These are phyloP conservation scores for Etheostoma nigrum DNA, from an alignment of 2,797 vertebrate species.

Conservation along the genomic window DNA sequence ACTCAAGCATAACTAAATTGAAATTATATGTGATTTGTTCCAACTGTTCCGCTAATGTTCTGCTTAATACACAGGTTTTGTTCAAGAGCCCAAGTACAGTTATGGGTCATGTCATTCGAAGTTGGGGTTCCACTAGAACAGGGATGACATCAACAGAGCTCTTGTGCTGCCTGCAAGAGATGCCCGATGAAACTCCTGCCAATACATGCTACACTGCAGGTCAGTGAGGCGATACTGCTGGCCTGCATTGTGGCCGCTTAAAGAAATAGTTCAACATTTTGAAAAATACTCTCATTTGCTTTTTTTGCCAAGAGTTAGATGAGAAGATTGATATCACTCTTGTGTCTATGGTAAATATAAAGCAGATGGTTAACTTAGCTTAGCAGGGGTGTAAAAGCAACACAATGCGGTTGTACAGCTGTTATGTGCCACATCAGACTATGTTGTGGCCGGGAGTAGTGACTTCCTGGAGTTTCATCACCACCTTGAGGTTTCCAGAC, in stretches of 20 bases:
- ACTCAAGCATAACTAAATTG: slow-evolving; percentile 70
- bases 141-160: slow-evolving; percentile 52
- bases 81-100: slow-evolving; percentile 63
- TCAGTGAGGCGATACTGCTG: slow-evolving; percentile 52
- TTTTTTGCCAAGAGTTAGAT: not conserved
- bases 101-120: slow-evolving; percentile 72
- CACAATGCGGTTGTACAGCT: not conserved
- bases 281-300: not conserved
- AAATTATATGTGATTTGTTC: slow-evolving; percentile 72
- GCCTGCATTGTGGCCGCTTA: not conserved
- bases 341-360: not conserved
- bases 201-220: slow-evolving; percentile 77
- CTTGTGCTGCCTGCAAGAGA: slow-evolving; percentile 72
- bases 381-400: not conserved
- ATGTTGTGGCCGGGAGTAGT: not conserved
- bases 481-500: not conserved
- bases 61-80: slow-evolving; percentile 74
- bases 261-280: not conserved
- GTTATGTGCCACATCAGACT: not conserved
- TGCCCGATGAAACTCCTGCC: slow-evolving; percentile 45
- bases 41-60: slow-evolving; percentile 70
- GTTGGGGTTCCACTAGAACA: slow-evolving; percentile 51
- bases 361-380: not conserved
- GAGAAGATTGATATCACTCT: slow-evolving; percentile 3
- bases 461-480: slow-evolving; percentile 1